Evolutionary conservation across 2,797 vertebrate genomes (phyloP), one percentile per base, ranked within the genome.

Genomic region (Adrianichthys oophorus): DNA sequence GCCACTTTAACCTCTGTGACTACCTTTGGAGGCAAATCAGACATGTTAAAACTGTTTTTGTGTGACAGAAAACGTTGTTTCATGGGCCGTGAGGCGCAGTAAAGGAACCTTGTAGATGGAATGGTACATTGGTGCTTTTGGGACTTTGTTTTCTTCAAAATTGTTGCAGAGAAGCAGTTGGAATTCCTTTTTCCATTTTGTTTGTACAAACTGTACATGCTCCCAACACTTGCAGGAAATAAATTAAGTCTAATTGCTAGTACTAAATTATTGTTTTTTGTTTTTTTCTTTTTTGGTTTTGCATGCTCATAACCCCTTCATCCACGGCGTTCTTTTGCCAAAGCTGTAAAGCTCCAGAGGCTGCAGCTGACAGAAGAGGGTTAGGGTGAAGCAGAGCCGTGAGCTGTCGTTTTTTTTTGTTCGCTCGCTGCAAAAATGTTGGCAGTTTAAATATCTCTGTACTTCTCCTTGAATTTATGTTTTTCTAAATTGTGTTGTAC

Each of bases 231-330:
- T 3, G 19, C 19, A 21, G 19, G 19, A 76, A 74, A 84, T 64
- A 50, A 70, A 73, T 71, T 84, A 69, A 60, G 69, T 85, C 69
- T 85, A 85, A 89, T 91, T 89, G 86, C 80, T 87, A 88, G 85
- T 88, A 85, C 79, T 85, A 89, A 89, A 10, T 37, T 32, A 2
- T 8, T 8, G 29, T 8, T 8, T 32, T 26, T 26, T 26, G 24
- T 2, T 10, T 32, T 32, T 32, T 32, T 32, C 90, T 83, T 89
- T 87, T 90, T 82, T 60, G 53, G 64, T 72, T 40, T 54, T 56
- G 60, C 73, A 40, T 59, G 26, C 49, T 50, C 44, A 1, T 43
- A 18, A 26, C 46, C 41, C 64, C 56, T 8, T 49, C 52, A n/a
- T 24, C 48, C 13, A 0, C 43, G 37, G 48, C 67, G 55, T 53